phyloP scores from a whole-genome alignment of 1,140 invertebrate genomes.

The Papilio helenus region DNA sequence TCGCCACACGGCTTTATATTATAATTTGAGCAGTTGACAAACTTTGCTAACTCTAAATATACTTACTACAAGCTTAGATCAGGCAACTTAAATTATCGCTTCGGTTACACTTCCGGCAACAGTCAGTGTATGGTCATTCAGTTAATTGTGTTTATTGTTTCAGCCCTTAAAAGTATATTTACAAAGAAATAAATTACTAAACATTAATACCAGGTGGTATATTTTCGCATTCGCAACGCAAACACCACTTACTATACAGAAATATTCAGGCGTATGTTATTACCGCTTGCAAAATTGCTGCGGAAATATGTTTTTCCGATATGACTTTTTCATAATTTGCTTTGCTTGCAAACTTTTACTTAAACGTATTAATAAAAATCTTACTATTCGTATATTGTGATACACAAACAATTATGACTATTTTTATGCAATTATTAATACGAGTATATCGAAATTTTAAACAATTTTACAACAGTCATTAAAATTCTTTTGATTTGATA shows the following conservation, averaged over 20 bases:
- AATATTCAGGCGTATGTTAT: conserved; percentile 13
- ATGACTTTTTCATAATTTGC: background rate
- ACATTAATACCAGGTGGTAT: background rate
- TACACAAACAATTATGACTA: background rate
- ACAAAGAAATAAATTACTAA: background rate
- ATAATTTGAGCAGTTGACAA: background rate
- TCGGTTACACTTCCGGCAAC: background rate
- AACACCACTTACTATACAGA: background rate
- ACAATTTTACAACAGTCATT: background rate
- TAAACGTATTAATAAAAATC: background rate
- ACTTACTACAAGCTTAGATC: background rate
- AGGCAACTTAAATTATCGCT: background rate
- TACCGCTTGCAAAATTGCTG: background rate
- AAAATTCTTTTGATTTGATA: background rate
- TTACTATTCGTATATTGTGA: background rate
- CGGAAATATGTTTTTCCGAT: background rate
- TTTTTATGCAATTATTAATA: background rate
- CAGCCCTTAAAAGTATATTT: too few relatives aligned
- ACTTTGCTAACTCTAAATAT: background rate
- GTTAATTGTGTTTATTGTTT: too few relatives aligned
- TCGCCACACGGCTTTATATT: background rate
- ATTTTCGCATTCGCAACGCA: background rate
- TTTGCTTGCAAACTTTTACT: background rate
- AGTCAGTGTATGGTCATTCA: too few relatives aligned
- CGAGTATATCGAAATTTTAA: background rate